Evolutionary conservation across 2,113 vertebrate species (phyloP).

Genomic region (Syrrhaptes paradoxus): DNA sequence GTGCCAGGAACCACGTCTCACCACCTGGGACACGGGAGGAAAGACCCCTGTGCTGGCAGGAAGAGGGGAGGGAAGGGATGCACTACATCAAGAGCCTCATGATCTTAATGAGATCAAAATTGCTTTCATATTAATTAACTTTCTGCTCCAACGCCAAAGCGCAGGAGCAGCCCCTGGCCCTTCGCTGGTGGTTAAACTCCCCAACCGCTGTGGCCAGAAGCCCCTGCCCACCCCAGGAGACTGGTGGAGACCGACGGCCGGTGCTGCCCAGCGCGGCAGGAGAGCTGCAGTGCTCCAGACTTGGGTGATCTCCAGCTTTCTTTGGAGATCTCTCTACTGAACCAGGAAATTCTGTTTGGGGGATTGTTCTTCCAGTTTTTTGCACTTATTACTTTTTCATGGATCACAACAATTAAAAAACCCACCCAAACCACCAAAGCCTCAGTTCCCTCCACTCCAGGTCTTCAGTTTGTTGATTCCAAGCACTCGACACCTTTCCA

Average conservation of each 20-base stretch:
- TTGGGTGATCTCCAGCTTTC: not conserved
- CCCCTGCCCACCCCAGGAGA: not conserved
- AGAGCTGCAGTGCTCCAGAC: not conserved
- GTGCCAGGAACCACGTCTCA: accelerated
- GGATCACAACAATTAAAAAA: not conserved
- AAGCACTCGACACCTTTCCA: not conserved
- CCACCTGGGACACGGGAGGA: not conserved
- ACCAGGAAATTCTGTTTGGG: not conserved
- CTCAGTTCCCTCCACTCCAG: not conserved
- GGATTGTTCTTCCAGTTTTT: not conserved
- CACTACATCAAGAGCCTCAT: not conserved
- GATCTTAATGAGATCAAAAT: not conserved
- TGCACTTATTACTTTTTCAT: not conserved
- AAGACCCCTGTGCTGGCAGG: not conserved
- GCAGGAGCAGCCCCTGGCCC: not conserved
- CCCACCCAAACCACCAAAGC: not conserved
- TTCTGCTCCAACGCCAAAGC: not conserved
- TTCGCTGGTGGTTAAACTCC: not conserved
- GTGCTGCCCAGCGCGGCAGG: not conserved
- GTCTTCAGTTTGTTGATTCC: not conserved
- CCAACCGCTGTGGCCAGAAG: not conserved
- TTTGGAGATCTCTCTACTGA: not conserved
- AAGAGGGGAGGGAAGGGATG: not conserved
- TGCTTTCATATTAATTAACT: not conserved
- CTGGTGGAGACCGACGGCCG: accelerated